Evolutionary conservation across 2,113 vertebrate genomes (phyloP), one percentile per base, ranked within the genome.

Genomic region (Neotragus moschatus): DNA sequence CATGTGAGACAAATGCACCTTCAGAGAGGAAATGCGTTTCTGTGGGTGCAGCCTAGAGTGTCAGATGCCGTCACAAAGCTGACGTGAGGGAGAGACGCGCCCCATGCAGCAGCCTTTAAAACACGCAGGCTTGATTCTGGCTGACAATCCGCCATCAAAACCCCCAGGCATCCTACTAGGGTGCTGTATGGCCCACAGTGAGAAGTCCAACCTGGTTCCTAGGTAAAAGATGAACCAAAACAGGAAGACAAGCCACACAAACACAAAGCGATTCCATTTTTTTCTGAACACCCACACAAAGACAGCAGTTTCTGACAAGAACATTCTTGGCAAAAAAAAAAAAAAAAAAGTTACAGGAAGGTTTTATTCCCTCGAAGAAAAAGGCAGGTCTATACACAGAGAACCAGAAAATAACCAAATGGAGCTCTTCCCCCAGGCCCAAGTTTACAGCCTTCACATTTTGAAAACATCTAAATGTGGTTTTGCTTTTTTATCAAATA

Each of bases 201-300:
- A 96, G 70, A 94, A 98, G 96, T 98, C 97, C 55, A 96, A 70
- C 96, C 36, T 58, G 96, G 51, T 58, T 45, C 43, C 91, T 5
- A 91, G 55, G 90, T 77, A 87, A 97, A 91, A 91, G 1, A 98
- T 56, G 82, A 96, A 92, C 96, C 97, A 98, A 98, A 97, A 55
- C 94, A 91, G 85, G 96, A 94, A 97, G 97, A 97, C 97, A 90
- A 98, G 96, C 95, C 98, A 96, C 97, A 97, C 82, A 98, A 98
- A 98, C 98, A 97, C 96, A 98, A 98, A 98, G 97, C 90, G 94
- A 99, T 98, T 98, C 98, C 97, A 94, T 98, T 98, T 98, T 92
- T 82, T 75, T 89, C 98, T 97, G 82, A 98, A 99, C 99, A 94
- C 99, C 99, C 99, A 99, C 98, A 98, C 92, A 98, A 95, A 99